A percentile compares a stretch with the other conserved stretches of the same genome.
phyloP scores from a whole-genome alignment of 2,797 vertebrate genomes.

The Florisuga fusca region DNA sequence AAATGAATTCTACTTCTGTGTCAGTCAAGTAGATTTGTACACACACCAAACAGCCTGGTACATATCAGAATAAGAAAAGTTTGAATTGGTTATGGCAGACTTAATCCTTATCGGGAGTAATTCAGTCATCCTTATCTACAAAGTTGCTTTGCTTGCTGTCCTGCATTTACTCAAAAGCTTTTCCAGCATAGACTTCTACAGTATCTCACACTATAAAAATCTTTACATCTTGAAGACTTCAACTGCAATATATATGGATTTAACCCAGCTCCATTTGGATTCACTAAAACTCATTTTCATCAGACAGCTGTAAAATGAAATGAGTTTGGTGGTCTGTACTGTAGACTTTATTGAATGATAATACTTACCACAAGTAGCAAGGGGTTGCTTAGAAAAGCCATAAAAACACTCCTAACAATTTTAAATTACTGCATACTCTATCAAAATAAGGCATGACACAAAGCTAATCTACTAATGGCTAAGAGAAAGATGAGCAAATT shows the following conservation, averaged over 20 bases:
- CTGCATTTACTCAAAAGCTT: constrained; percentile 72
- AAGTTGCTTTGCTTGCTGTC: constrained; percentile 57
- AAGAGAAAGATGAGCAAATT: constrained; percentile 39
- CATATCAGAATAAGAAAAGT: constrained; percentile 64
- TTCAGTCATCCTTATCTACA: constrained; percentile 54
- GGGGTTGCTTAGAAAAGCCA: constrained; percentile 39
- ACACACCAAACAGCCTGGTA: constrained; percentile 61
- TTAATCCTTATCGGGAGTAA: constrained; percentile 70
- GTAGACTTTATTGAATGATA: constrained; percentile 61
- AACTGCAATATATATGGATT: constrained; percentile 73
- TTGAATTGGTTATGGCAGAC: constrained; percentile 77
- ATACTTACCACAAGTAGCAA: constrained; percentile 52
- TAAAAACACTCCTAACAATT: constrained; percentile 48
- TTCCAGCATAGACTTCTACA: constrained; percentile 22
- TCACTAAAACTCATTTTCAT: constrained; percentile 76
- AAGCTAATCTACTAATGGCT: constrained; percentile 60
- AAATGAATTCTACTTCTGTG: constrained; percentile 12
- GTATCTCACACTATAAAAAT: constrained; percentile 62
- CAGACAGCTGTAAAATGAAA: constrained; percentile 77
- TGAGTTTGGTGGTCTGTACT: constrained; percentile 67
- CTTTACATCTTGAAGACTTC: constrained; percentile 74
- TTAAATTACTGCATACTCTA: constrained; percentile 35
- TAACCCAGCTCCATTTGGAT: constrained; percentile 68
- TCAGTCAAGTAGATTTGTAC: not conserved
- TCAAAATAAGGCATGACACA: constrained; percentile 59